phyloP scores from a whole-genome alignment of 2,888 invertebrate genomes.

The Nebria salina region DNA sequence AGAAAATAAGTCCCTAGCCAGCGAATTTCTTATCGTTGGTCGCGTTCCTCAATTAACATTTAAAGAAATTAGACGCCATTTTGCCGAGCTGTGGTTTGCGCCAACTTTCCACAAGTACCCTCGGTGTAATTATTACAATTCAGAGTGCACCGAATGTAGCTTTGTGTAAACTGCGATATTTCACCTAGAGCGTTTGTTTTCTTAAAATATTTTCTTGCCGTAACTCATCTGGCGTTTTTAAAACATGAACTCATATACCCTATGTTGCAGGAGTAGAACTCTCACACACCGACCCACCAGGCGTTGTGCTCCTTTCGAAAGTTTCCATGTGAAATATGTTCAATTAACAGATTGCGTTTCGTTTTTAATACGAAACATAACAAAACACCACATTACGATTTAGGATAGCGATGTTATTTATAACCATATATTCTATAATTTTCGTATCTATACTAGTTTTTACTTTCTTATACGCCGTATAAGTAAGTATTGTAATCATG shows the following conservation, averaged over 20 bases:
- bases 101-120: neutral
- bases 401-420: neutral
- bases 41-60: conserved; percentile 35
- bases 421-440: neutral
- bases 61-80: conserved; percentile 40
- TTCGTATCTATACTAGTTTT: too few species aligned
- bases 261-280: neutral
- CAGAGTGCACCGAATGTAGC: neutral
- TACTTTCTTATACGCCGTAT: too few species aligned
- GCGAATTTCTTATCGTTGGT: neutral
- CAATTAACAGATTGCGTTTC: conserved; percentile 21
- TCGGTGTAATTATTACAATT: neutral
- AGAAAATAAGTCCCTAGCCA: neutral
- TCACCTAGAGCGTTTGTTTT: conserved; percentile 9
- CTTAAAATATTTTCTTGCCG: conserved; percentile 5
- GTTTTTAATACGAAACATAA: neutral
- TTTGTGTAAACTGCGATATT: neutral
- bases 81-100: conserved; percentile 5
- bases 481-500: too few species aligned
- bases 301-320: neutral
- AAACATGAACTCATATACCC: neutral
- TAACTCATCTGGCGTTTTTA: conserved; percentile 8
- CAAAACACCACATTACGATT: neutral
- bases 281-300: neutral
- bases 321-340: conserved; percentile 21